Percentiles rank a stretch among this genome's conserved stretches.
Conservation (phyloP, 1,140 invertebrate species). For the Lasioglossum albipes region DNA sequence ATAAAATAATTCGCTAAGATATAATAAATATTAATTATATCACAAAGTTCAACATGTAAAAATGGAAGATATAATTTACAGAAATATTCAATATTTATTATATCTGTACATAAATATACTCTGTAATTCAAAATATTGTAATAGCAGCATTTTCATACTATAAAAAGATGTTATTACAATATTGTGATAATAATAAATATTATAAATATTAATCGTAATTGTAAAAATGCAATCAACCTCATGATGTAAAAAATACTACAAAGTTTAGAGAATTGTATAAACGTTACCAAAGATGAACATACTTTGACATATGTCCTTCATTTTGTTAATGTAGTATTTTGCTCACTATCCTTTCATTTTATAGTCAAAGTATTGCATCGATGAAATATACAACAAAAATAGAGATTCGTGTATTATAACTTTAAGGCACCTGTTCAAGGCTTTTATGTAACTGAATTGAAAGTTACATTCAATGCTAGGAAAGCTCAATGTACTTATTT, state of each 20-base stretch:
- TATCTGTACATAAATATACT: slow-evolving; percentile 43
- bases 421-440: slow-evolving; percentile 39
- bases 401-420: slow-evolving; percentile 18
- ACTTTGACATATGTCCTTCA: slow-evolving; percentile 27
- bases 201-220: slow-evolving; percentile 33
- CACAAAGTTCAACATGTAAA: slow-evolving; percentile 12
- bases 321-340: slow-evolving; percentile 6
- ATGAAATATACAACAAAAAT: slow-evolving; percentile 26
- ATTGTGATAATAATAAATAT: slow-evolving; percentile 34
- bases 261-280: slow-evolving; percentile 42
- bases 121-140: slow-evolving; percentile 27
- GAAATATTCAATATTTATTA: slow-evolving; percentile 49
- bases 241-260: slow-evolving; percentile 22
- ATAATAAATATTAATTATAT: slow-evolving; percentile 46
- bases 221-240: slow-evolving; percentile 12
- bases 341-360: not conserved
- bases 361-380: slow-evolving; percentile 9
- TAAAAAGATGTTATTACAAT: not conserved
- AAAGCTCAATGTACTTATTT: slow-evolving; percentile 46
- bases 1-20: slow-evolving; percentile 17
- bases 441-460: slow-evolving; percentile 17
- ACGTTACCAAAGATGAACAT: slow-evolving; percentile 36
- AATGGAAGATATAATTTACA: slow-evolving; percentile 26
- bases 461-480: slow-evolving; percentile 12
- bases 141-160: slow-evolving; percentile 13